Evolutionary conservation across 2,113 vertebrate genomes (phyloP).

Genomic region (Echinops telfairi): DNA sequence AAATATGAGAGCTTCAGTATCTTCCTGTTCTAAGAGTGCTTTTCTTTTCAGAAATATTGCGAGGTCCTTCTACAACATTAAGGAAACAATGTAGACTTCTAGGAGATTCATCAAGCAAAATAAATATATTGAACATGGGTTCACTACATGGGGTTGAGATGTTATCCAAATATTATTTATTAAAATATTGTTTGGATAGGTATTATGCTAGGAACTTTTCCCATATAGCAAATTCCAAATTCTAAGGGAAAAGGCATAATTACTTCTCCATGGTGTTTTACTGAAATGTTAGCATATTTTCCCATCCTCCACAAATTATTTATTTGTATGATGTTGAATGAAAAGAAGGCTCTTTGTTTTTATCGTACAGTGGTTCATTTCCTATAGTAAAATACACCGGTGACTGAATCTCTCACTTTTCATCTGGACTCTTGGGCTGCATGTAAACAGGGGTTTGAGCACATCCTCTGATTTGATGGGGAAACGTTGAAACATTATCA

Average conservation of each 20-base stretch:
- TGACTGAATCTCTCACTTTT: slow-evolving; percentile 49
- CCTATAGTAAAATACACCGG: slow-evolving; percentile 34
- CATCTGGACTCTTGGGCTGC: background rate
- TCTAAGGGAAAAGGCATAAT: background rate
- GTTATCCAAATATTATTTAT: slow-evolving; percentile 25
- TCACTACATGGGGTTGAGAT: slow-evolving; percentile 22
- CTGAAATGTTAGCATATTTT: slow-evolving; percentile 49
- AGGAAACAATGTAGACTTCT: slow-evolving; percentile 43
- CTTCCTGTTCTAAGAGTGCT: background rate
- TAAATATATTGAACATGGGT: background rate
- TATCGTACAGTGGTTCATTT: slow-evolving; percentile 30
- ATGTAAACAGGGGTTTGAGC: background rate
- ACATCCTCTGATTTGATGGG: slow-evolving; percentile 26
- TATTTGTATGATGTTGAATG: slow-evolving; percentile 9
- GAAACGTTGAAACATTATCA: slow-evolving; percentile 43
- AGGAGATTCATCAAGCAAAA: slow-evolving; percentile 36
- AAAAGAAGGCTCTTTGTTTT: background rate
- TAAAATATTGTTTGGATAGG: background rate
- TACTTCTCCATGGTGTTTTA: slow-evolving; percentile 26
- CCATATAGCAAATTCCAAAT: slow-evolving; percentile 44
- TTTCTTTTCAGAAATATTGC: slow-evolving; percentile 21
- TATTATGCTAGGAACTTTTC: slow-evolving; percentile 10
- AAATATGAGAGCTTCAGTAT: background rate
- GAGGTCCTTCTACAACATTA: slow-evolving; percentile 25
- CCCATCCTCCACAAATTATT: background rate